Base-by-base conservation (phyloP, 1,140 invertebrate species). In the Trachymyrmex cornetzi region DNA sequence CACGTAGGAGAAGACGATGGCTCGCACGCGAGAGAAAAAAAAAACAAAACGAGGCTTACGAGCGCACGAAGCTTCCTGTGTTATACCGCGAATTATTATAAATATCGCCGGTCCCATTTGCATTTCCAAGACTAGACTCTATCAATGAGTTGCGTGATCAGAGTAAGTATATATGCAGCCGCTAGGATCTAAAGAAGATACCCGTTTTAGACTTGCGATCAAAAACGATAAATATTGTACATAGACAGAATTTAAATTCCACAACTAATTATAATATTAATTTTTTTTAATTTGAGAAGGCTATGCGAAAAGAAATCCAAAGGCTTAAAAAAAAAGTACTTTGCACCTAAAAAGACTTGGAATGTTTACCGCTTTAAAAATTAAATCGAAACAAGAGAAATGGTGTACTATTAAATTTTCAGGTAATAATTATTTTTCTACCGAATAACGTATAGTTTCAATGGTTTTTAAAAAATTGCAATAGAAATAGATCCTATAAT, bases 51-150 rank as follows among this genome's bases (percentile, higher is more conserved):
- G 14, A 12, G 12, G 48, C 24, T 27, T 24, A 44, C 24, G 44
- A 66, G 27, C 30, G 48, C 19, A 50, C 63, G 50, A 55, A 69
- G 48, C 77, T 80, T 67, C 63, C 63, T 55, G 63, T 67, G 27
- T 80, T 30, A 14, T 11, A 55, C 3, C 16, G 74, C 4, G 19
- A 11, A 57, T 30, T 67, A 16, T 79, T 55, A 55, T n/a, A 50
- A 80, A 55, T 69, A 80, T 80, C 61, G n/a, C 63, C 5, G 27
- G 14, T 24, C 14, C 14, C 7, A 53, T 80, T 80, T 80, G 48
- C 27, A 80, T 66, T 80, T 80, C n/a, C 3, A 66, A 66, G 3
- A 66, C 12, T 27, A 66, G 44, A 9, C n/a, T 66, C 19, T 27
- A 16, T 48, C 59, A 14, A 44, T 44, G 57, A 77, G 14, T 12